phyloP scores from a whole-genome alignment of 2,888 invertebrate genomes.

The Eretmocerus hayati region DNA sequence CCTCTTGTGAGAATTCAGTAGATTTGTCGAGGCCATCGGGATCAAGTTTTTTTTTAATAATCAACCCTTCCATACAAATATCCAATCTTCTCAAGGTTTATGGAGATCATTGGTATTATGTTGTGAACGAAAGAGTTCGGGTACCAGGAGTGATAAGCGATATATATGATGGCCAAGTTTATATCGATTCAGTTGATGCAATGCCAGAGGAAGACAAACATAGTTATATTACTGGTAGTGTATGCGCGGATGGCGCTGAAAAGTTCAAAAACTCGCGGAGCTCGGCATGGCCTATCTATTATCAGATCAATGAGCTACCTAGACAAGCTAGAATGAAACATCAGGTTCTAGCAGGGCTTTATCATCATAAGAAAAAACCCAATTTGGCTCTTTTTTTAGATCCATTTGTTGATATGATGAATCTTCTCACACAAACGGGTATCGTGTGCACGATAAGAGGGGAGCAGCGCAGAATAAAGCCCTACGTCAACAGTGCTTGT shows the following conservation, averaged over 20 bases:
- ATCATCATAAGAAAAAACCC: slow-evolving; percentile 5
- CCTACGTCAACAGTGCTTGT: neutral
- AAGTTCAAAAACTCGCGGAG: slow-evolving; percentile 4
- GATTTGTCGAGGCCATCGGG: neutral
- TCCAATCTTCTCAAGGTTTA: neutral
- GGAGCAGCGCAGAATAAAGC: neutral
- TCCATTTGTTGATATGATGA: slow-evolving; percentile 1
- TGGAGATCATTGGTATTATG: slow-evolving; percentile 1
- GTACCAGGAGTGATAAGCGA: neutral
- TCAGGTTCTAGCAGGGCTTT: neutral
- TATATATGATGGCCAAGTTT: slow-evolving; percentile 5
- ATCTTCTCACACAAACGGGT: neutral
- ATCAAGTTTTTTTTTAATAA: neutral
- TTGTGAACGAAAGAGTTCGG: neutral
- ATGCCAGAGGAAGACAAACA: neutral
- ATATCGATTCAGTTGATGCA: slow-evolving; percentile 1
- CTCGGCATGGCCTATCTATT: slow-evolving; percentile 8
- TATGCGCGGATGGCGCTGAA: slow-evolving; percentile 8
- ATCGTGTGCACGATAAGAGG: neutral
- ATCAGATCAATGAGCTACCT: slow-evolving; percentile 7
- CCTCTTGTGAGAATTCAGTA: neutral
- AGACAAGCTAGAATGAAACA: slow-evolving; percentile 1
- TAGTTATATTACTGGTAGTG: neutral
- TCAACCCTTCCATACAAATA: slow-evolving; percentile 2
- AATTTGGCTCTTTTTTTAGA: slow-evolving; percentile 5